phyloP scores from a whole-genome alignment of 1,140 invertebrate genomes.

The Amyelois transitella region DNA sequence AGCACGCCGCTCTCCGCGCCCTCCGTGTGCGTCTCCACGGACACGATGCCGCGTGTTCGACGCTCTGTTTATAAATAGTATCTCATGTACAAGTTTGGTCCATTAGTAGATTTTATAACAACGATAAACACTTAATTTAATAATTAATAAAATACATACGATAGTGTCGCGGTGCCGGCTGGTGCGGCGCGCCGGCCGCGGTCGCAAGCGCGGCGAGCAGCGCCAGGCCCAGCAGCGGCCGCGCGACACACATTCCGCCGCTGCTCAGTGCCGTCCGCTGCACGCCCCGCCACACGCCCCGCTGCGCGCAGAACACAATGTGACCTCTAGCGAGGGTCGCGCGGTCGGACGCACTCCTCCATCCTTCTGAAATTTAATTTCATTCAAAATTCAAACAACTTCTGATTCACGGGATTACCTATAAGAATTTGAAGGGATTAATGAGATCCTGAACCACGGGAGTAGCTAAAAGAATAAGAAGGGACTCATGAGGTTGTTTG shows the following conservation, averaged over 20 bases:
- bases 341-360: not conserved
- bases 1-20: slow-evolving; percentile 16
- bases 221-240: not conserved
- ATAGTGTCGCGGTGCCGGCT: not conserved
- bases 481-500: too few relatives aligned
- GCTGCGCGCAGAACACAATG: not conserved
- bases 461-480: too few relatives aligned
- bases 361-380: not conserved
- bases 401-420: too few relatives aligned
- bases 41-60: not conserved
- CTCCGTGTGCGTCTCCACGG: not conserved
- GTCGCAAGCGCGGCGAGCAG: slow-evolving; percentile 6
- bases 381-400: too few relatives aligned
- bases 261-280: slow-evolving; percentile 7
- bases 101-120: too few relatives aligned
- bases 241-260: not conserved
- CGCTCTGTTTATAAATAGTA: too few relatives aligned
- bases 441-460: too few relatives aligned
- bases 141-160: not conserved
- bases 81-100: too few relatives aligned
- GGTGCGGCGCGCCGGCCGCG: not conserved
- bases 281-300: slow-evolving; percentile 7
- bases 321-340: not conserved
- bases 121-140: too few relatives aligned
- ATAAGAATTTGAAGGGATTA: too few relatives aligned